Conservation (phyloP, 2,113 vertebrate genomes). For the Stictonetta naevosa region DNA sequence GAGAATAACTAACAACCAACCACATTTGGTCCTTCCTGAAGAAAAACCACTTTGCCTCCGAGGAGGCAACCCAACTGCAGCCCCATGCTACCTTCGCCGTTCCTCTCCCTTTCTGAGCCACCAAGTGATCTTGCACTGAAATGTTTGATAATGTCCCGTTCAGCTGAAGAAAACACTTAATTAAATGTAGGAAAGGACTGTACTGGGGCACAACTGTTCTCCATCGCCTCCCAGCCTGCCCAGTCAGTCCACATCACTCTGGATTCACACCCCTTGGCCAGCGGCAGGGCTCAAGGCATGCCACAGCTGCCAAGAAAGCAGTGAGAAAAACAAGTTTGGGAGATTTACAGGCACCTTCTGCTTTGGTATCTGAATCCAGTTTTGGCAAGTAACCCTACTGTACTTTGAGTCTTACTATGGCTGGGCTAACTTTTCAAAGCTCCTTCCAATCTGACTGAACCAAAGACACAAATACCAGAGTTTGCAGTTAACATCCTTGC, state of each 20-base stretch:
- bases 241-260: background rate
- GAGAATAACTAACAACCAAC: background rate
- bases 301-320: background rate
- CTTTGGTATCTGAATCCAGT: background rate
- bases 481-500: background rate
- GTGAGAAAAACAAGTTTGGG: fast-evolving
- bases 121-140: fast-evolving
- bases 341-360: background rate
- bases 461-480: background rate
- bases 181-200: background rate
- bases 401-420: background rate
- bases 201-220: background rate
- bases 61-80: background rate
- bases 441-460: background rate
- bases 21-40: background rate
- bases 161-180: background rate
- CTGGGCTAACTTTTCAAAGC: background rate
- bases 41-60: background rate
- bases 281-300: background rate
- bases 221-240: background rate
- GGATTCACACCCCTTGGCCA: background rate
- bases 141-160: background rate
- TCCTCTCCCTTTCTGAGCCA: background rate
- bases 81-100: background rate
- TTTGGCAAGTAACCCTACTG: fast-evolving